Conservation (phyloP, 2,797 vertebrate species). For the Antennarius maculatus region DNA sequence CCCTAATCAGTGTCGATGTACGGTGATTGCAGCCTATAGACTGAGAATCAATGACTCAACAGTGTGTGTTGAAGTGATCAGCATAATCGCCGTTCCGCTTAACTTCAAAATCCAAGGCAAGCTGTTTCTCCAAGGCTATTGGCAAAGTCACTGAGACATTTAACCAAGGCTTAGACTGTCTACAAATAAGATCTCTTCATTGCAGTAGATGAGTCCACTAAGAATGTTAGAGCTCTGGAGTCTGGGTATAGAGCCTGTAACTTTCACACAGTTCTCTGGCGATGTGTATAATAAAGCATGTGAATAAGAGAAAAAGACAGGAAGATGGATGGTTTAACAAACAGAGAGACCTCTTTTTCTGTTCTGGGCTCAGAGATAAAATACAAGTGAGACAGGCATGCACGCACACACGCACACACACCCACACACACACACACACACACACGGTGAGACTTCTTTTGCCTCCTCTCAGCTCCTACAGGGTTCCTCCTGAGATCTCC, state of each 20-base stretch:
- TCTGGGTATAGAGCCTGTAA: conserved; percentile 28
- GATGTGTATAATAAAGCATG: conserved; percentile 38
- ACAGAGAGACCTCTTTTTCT: conserved; percentile 43
- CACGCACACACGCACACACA: not conserved
- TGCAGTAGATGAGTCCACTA: conserved; percentile 34
- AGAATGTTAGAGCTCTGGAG: conserved; percentile 27
- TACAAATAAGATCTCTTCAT: conserved; percentile 56
- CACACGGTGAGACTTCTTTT: conserved; percentile 17
- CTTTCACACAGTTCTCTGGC: conserved; percentile 20
- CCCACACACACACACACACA: no score
- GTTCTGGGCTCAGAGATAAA: conserved; percentile 45
- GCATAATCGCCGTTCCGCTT: conserved; percentile 65
- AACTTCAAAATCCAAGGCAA: conserved; percentile 69
- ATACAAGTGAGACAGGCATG: conserved; percentile 10
- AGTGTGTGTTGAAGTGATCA: conserved; percentile 71
- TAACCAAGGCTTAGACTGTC: conserved; percentile 38
- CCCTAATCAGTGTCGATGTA: conserved; percentile 70
- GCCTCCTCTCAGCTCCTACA: conserved; percentile 9
- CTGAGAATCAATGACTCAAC: conserved; percentile 74
- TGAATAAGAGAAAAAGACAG: conserved; percentile 43
- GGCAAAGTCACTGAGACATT: conserved; percentile 63
- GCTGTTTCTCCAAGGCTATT: conserved; percentile 63
- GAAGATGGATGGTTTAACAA: conserved; percentile 48
- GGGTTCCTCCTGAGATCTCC: conserved; percentile 24
- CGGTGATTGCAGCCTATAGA: conserved; percentile 65